Evolutionary conservation across 2,113 vertebrate species (phyloP).

Genomic region (Pitta sordida): DNA sequence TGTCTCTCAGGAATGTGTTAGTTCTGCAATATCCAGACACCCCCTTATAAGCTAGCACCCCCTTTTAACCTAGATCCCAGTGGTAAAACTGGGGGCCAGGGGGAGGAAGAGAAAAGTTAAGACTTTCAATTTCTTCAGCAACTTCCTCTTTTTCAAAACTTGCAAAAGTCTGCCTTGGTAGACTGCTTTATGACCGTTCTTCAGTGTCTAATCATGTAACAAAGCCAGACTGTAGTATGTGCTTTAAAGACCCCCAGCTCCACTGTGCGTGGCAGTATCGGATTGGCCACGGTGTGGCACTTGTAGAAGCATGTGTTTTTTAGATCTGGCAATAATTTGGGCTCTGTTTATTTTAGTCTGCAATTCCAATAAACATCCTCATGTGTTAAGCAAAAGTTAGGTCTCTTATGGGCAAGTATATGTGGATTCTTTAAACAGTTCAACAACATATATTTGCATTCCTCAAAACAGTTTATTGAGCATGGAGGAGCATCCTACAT

Average conservation of each 20-base stretch:
- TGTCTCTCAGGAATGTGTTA: not conserved
- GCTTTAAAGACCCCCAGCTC: not conserved
- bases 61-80: not conserved
- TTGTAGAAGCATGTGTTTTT: not conserved
- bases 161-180: not conserved
- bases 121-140: not conserved
- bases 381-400: not conserved
- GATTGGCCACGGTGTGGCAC: not conserved
- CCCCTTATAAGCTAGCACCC: not conserved
- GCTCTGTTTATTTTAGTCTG: not conserved
- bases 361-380: not conserved
- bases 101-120: not conserved
- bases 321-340: not conserved
- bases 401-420: accelerated
- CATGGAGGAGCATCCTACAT: too few species aligned
- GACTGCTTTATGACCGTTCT: not conserved
- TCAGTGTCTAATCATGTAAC: not conserved
- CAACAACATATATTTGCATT: not conserved
- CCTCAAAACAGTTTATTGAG: not conserved
- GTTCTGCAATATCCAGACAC: not conserved
- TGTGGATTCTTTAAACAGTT: not conserved
- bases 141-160: not conserved
- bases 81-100: not conserved
- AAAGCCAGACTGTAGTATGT: not conserved
- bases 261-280: not conserved